phyloP scores from a whole-genome alignment of 2,113 vertebrate genomes.

The Colaptes auratus region DNA sequence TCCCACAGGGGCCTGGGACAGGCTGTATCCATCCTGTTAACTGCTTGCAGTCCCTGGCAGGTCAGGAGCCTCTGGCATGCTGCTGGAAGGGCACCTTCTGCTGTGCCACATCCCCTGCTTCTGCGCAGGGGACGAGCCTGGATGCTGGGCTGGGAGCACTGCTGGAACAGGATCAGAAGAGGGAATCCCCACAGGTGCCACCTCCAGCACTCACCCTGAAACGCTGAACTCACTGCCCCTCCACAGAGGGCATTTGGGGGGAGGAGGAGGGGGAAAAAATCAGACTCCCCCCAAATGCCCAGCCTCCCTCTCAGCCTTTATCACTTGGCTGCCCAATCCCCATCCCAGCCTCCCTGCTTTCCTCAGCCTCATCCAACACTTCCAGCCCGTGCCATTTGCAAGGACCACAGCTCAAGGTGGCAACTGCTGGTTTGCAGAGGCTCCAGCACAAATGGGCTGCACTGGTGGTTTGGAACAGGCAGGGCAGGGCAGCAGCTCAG shows the following conservation, averaged over 20 bases:
- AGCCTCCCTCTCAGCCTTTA: not conserved
- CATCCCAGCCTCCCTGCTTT: not conserved
- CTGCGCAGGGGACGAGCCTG: too few species aligned
- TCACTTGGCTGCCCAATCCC: not conserved
- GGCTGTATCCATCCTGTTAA: not conserved
- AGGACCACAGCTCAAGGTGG: not conserved
- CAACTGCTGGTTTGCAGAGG: not conserved
- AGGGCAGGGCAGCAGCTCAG: not conserved
- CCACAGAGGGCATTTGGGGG: not conserved
- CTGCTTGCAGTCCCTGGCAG: not conserved
- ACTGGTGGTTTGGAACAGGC: not conserved
- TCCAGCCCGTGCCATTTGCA: not conserved
- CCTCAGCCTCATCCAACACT: not conserved
- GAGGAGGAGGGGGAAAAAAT: not conserved
- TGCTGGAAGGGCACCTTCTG: not conserved
- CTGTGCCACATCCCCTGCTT: not conserved
- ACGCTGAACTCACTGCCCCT: fast-evolving
- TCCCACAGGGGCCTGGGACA: not conserved
- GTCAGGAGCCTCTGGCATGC: not conserved
- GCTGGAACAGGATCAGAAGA: not conserved
- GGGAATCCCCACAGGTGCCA: not conserved
- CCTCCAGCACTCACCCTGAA: not conserved
- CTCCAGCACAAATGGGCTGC: not conserved
- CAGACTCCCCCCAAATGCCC: fast-evolving
- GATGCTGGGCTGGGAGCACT: not conserved